These are phyloP conservation scores for Aporrectodea caliginosa DNA, from an alignment of 1,140 invertebrate species.

Conservation along the genomic window DNA sequence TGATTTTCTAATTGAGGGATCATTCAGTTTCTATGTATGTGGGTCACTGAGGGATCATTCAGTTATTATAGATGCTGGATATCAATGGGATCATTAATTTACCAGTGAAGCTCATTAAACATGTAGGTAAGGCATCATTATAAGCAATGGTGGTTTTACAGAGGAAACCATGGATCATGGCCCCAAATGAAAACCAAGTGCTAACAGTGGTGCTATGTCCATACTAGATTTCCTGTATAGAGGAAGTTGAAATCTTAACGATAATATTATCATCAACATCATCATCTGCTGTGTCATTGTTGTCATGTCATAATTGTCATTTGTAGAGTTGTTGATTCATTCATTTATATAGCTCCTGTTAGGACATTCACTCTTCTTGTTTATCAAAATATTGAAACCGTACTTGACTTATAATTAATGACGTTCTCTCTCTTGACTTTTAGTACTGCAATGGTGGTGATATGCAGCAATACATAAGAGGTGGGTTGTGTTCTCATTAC, in stretches of 20 bases:
- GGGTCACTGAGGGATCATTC: not conserved
- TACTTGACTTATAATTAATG: too few relatives aligned
- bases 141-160: too few relatives aligned
- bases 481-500: not conserved
- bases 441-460: not conserved
- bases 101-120: too few relatives aligned
- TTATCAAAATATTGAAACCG: too few relatives aligned
- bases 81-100: not conserved
- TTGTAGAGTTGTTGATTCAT: not conserved
- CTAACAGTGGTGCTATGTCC: too few relatives aligned
- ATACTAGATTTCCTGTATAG: too few relatives aligned
- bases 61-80: not conserved
- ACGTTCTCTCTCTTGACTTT: not conserved
- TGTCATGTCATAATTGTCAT: not conserved
- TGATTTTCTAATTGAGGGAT: not conserved
- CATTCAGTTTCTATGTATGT: not conserved
- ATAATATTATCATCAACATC: too few relatives aligned
- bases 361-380: too few relatives aligned
- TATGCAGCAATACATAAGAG: not conserved
- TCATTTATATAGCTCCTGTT: not conserved
- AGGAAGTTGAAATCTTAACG: too few relatives aligned
- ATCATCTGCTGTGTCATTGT: not conserved
- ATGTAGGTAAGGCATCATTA: too few relatives aligned
- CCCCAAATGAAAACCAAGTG: too few relatives aligned
- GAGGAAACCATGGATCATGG: too few relatives aligned